Evolutionary conservation across 2,888 invertebrate genomes (phyloP).

Genomic region (Dichetophora obliterata): DNA sequence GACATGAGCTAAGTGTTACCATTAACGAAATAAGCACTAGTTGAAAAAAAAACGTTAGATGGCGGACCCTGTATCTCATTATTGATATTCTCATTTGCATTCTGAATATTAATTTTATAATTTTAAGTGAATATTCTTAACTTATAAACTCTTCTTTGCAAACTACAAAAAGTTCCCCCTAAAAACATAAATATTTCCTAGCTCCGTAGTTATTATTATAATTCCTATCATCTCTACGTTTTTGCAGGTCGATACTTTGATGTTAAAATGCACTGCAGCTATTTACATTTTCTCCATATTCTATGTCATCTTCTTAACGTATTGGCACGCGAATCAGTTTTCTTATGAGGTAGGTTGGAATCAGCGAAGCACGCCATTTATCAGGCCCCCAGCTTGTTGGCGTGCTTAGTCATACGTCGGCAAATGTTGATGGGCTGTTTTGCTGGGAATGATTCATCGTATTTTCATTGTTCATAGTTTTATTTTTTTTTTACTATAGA

Average conservation of each 20-base stretch:
- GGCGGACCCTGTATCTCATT: too few relatives aligned
- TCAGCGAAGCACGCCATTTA: not conserved
- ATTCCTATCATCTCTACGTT: not conserved
- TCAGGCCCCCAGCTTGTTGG: not conserved
- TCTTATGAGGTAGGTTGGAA: constrained; percentile 48
- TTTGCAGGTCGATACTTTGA: constrained; percentile 45
- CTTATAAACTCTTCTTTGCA: too few relatives aligned
- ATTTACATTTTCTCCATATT: constrained; percentile 49
- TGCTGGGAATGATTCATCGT: not conserved
- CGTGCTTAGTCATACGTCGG: not conserved
- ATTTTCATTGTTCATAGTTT: not conserved
- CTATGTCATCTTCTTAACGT: constrained; percentile 49
- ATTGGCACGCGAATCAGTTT: constrained; percentile 55
- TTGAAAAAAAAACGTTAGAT: too few relatives aligned
- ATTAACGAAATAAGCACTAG: too few relatives aligned
- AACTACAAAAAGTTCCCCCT: too few relatives aligned
- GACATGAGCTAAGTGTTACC: too few relatives aligned
- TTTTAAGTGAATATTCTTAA: too few relatives aligned
- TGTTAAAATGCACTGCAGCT: constrained; percentile 40
- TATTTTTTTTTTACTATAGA: constrained; percentile 40
- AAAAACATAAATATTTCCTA: too few relatives aligned
- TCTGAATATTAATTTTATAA: too few relatives aligned
- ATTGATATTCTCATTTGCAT: too few relatives aligned
- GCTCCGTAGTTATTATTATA: not conserved
- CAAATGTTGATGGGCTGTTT: not conserved